These are phyloP conservation scores for Pammene aurita DNA, from an alignment of 2,888 invertebrate species.

Conservation along the genomic window DNA sequence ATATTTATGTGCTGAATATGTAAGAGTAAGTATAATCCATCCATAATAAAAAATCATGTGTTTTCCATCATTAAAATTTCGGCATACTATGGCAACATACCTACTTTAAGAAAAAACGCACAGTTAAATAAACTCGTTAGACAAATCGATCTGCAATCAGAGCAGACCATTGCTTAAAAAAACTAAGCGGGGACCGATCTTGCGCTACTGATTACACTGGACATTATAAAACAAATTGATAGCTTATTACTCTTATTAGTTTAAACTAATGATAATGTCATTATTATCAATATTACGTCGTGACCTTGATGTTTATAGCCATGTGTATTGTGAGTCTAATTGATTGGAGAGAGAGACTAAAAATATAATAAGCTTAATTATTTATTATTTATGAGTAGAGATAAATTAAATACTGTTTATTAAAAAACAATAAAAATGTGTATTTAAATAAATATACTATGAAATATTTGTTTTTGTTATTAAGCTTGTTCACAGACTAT, in stretches of 20 bases:
- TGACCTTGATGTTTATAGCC: background rate
- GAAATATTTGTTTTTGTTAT: too few species aligned
- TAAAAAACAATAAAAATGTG: too few species aligned
- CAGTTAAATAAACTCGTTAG: background rate
- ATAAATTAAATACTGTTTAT: too few species aligned
- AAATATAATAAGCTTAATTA: background rate
- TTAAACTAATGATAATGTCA: background rate
- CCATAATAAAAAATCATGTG: too few species aligned
- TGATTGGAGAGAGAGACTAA: background rate
- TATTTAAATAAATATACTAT: too few species aligned
- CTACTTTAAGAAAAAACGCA: background rate
- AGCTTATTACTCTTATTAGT: background rate
- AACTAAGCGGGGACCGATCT: background rate
- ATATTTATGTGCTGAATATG: too few species aligned
- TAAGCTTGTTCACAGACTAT: too few species aligned
- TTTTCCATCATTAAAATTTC: background rate
- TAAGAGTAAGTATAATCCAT: too few species aligned
- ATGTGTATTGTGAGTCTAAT: background rate
- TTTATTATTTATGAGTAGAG: too few species aligned
- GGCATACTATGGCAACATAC: background rate
- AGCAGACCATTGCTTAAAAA: background rate
- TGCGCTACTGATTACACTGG: background rate
- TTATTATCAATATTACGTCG: slow-evolving; percentile 4
- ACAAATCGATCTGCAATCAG: background rate
- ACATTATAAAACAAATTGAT: background rate